Evolutionary conservation across 2,797 vertebrate genomes (phyloP), one percentile per base, ranked within the genome.

Genomic region (Tauraco hartlaubi): DNA sequence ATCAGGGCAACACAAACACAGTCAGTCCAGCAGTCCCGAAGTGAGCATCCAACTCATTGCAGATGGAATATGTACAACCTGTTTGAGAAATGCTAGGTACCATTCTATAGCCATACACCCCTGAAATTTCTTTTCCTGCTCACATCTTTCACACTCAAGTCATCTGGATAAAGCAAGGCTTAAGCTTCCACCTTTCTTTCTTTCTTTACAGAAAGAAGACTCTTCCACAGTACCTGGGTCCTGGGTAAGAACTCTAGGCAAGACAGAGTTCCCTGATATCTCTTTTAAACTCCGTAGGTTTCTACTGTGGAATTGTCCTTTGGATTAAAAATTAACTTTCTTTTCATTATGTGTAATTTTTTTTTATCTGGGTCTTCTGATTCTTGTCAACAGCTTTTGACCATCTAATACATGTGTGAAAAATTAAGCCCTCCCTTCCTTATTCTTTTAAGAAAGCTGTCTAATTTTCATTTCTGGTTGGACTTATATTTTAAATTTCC

Each of bases 131-230:
- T 90, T 93, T 94, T 74, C 89, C 79, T 84, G 29, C 59, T 94
- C 52, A 17, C 55, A 0, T 61, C 85, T 88, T 91, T 95, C 74
- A 72, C 33, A 0, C 23, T 71, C 46, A 63, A 74, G 51, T 72
- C 78, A 90, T 22, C 20, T 66, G 46, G 81, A 72, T 74, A 80
- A 92, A 96, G 93, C 66, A 95, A 94, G 93, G 94, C 88, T 96
- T 96, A 96, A 95, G 95, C 80, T 91, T 81, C 39, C 94, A 69
- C 80, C 71, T 96, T 88, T 92, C 77, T 96, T 96, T 97, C 90
- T 96, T 95, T 96, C 96, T 96, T 94, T 95, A 85, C 95, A 96
- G 96, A 97, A 96, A 94, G 96, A 96, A 96, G 96, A 96, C 59
- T 94, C 51, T 94, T 90, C 92, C 91, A 96, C 85, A 96, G 67